A percentile compares a stretch with the other conserved stretches of the same genome.
Evolutionary conservation across 2,888 invertebrate species (phyloP).

Genomic region (Zaprionus lineosus): DNA sequence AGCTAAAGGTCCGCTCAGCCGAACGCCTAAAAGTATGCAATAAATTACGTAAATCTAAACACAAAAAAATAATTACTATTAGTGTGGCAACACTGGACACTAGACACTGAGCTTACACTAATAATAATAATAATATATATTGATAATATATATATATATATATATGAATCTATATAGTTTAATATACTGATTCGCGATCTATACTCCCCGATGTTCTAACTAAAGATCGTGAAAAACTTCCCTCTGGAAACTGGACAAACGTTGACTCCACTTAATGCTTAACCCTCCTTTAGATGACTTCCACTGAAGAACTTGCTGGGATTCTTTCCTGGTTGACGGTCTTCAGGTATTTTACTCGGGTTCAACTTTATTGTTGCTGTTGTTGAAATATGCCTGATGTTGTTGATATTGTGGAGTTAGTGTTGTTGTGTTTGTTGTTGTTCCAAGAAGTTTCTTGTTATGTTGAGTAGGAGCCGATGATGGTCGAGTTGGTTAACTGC

Average conservation of each 20-base stretch:
- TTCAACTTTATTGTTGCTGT: constrained; percentile 30
- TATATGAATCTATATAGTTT: not conserved
- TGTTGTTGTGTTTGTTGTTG: constrained; percentile 50
- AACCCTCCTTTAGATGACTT: constrained; percentile 24
- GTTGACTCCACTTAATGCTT: constrained; percentile 32
- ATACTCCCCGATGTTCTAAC: too few species aligned
- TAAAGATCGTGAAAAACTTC: too few species aligned
- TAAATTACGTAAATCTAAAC: constrained; percentile 32
- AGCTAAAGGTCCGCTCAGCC: constrained; percentile 38
- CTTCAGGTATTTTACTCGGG: too few species aligned
- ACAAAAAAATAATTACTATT: constrained; percentile 4
- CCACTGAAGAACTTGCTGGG: constrained; percentile 12
- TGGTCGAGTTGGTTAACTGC: constrained; percentile 75
- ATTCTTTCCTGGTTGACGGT: too few species aligned
- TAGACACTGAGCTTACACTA: constrained; percentile 1
- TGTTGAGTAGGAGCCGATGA: constrained; percentile 75
- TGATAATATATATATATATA: constrained; percentile 6
- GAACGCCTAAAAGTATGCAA: constrained; percentile 52
- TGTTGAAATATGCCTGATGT: constrained; percentile 24
- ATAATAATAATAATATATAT: constrained; percentile 5
- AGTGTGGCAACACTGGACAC: constrained; percentile 27
- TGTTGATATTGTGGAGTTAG: constrained; percentile 50
- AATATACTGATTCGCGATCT: too few species aligned
- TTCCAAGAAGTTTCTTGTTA: constrained; percentile 80
- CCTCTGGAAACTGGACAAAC: constrained; percentile 5